Evolutionary conservation across 2,113 vertebrate genomes (phyloP).

Genomic region (Lasiurus borealis): DNA sequence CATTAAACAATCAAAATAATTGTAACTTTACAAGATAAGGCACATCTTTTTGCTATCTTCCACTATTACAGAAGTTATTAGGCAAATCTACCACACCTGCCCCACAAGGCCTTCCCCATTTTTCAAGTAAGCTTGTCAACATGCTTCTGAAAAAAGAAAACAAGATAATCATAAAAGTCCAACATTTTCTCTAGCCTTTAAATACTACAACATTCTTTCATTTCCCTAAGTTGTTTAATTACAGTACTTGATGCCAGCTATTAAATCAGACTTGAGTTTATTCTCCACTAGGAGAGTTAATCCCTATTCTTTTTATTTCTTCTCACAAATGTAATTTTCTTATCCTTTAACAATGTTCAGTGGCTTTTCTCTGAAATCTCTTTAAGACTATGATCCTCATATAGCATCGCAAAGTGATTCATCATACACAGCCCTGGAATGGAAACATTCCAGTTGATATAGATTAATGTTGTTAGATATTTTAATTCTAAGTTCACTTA

Average conservation of each 20-base stretch:
- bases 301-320: not conserved
- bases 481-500: not conserved
- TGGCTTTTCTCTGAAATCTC: constrained; percentile 50
- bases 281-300: not conserved
- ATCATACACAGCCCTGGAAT: not conserved
- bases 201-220: not conserved
- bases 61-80: not conserved
- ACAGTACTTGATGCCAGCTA: not conserved
- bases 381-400: not conserved
- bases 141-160: not conserved
- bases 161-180: not conserved
- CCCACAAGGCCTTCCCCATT: too few species aligned
- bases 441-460: not conserved
- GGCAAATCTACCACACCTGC: not conserved
- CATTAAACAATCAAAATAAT: not conserved
- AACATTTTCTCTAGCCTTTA: constrained; percentile 2
- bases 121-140: constrained; percentile 25
- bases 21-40: not conserved
- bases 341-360: not conserved
- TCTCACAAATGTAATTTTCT: not conserved
- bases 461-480: not conserved
- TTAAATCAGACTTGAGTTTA: not conserved
- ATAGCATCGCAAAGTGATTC: not conserved
- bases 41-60: not conserved
- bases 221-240: not conserved